Evolutionary conservation across 53 echinoderm and acorn worm species (phyloP), one percentile per base, ranked within the genome.

Genomic region (Henricia sp.): DNA sequence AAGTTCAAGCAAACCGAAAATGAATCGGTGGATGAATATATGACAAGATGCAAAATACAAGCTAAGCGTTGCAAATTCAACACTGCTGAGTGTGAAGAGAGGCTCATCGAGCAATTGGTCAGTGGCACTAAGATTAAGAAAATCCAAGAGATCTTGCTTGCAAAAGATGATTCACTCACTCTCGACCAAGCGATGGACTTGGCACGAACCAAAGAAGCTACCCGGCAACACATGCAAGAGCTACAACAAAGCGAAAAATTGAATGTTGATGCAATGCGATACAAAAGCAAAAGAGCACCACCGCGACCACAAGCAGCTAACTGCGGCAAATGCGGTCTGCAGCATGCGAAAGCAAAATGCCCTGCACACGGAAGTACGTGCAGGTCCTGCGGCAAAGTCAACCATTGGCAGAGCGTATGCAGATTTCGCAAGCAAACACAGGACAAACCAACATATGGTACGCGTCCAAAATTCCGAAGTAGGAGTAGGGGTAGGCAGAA

Each of bases 21-120:
- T 9, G 88, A 88, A 54, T 69, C 60, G n/a, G 82, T 71, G 9
- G 85, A 88, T 63, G 85, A 71, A 25, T 91, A 70, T 55, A 59
- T 88, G 26, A 43, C 91, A 37, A 46, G 85, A 6, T 42, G 80
- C 33, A 85, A 85, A 40, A 52, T 71, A 0, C 72, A 89, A 24
- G 92, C 89, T 8, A 57, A 70, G 50, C 75, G 76, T 13, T 88
- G 84, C 52, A 37, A 84, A 29, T 86, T 86, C 50, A 50, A 82
- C 50, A 68, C 82, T 37, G 38, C 19, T 35, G 93, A 92, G 65
- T 29, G 69, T 16, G 48, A 90, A 30, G 86, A 78, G 23, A 36
- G 89, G n/a, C 52, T 92, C 13, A 71, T 89, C 36, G 85, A 92
- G 29, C 89, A 86, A 66, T 59, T 92, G 34, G 75, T 83, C 21